phyloP scores from a whole-genome alignment of 2,113 vertebrate species.

The Platysternon megacephalum region DNA sequence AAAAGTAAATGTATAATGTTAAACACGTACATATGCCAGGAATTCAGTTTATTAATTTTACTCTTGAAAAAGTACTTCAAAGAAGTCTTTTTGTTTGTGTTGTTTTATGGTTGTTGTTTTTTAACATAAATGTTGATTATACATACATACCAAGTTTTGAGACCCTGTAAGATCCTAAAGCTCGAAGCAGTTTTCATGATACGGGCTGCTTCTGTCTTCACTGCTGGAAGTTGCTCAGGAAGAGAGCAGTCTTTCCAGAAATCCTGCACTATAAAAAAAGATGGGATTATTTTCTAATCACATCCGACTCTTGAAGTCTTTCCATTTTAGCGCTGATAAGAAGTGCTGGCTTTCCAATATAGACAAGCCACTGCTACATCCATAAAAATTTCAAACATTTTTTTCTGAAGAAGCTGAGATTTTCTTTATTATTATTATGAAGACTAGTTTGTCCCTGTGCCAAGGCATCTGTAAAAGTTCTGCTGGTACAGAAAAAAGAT shows the following conservation, averaged over 20 bases:
- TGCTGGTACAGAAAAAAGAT: constrained; percentile 40
- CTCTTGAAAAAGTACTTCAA: constrained; percentile 35
- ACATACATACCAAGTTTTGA: background rate
- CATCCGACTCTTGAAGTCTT: background rate
- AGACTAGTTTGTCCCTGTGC: constrained; percentile 2
- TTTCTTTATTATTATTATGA: constrained; percentile 36
- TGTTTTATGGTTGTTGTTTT: background rate
- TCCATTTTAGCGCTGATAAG: background rate
- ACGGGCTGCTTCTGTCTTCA: background rate
- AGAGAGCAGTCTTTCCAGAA: background rate
- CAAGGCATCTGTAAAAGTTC: constrained; percentile 41
- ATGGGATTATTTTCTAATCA: background rate
- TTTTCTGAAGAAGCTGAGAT: background rate
- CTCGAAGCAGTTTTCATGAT: background rate
- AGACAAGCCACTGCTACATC: background rate
- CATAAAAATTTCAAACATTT: background rate
- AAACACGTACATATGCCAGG: background rate
- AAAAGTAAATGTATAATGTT: background rate
- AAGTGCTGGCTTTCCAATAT: background rate
- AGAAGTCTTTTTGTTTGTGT: background rate
- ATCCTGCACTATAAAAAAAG: background rate
- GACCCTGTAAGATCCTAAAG: background rate
- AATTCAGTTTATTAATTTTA: constrained; percentile 2
- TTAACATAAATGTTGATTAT: background rate
- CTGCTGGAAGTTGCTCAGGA: background rate